These are phyloP conservation scores for Zapornia atra DNA, from an alignment of 2,113 vertebrate genomes.

Conservation along the genomic window DNA sequence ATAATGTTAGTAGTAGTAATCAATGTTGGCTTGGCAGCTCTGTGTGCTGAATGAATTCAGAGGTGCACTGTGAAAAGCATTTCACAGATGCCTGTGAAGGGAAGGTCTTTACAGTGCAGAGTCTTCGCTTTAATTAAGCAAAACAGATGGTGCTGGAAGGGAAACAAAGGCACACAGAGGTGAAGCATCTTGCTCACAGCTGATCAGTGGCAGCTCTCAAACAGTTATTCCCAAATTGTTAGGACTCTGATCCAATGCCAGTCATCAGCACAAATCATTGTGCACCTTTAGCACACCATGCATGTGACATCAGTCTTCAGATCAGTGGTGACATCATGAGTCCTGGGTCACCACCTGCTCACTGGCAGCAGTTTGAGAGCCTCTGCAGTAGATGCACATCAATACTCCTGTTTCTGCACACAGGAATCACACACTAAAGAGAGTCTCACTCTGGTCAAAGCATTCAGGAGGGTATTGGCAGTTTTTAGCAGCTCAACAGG, in stretches of 20 bases:
- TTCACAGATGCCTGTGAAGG: constrained; percentile 46
- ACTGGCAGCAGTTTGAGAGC: neutral
- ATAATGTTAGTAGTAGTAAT: constrained; percentile 6
- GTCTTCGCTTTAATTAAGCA: constrained; percentile 37
- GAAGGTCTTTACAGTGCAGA: neutral
- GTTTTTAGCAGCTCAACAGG: neutral
- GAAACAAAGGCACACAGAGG: constrained; percentile 38
- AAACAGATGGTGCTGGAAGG: constrained; percentile 55
- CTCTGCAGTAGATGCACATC: neutral
- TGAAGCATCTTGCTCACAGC: constrained; percentile 51
- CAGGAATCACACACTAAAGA: neutral
- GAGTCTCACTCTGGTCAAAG: neutral
- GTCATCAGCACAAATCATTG: neutral
- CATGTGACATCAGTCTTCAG: neutral
- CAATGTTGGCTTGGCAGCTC: neutral
- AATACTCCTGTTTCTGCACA: neutral
- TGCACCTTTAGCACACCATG: neutral
- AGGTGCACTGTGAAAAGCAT: neutral
- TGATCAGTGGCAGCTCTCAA: constrained; percentile 14
- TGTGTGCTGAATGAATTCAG: neutral
- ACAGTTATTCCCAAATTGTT: neutral
- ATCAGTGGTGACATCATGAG: neutral
- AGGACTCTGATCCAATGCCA: neutral
- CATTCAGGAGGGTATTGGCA: neutral
- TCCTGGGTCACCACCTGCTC: neutral